Base-by-base conservation (phyloP, 2,888 invertebrate genomes). In the Rhingia rostrata region DNA sequence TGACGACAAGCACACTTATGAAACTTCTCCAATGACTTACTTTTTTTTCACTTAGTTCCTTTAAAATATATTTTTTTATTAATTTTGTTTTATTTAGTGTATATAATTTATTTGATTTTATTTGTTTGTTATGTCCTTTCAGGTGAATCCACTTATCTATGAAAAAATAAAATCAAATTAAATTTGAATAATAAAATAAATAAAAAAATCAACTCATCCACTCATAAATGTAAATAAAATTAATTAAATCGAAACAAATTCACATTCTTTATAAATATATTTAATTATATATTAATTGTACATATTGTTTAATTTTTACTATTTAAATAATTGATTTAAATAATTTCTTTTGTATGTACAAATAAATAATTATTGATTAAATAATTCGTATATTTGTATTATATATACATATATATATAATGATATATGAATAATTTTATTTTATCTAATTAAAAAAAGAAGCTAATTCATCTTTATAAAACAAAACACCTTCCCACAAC, bases 61-160 rank as follows among this genome's bases (percentile, higher is more conserved):
- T 53, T 12, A 35, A n/a, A n/a, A 10, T 41, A 43, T 12, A 3
- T 32, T 9, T 10, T 43, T 33, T 22, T 6, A 35, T 7, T 12
- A 14, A 4, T 7, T 35, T 47, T 47, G 33, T 47, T 47, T 10
- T 35, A 10, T 14, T 35, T 35, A 22, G 22, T 83, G 78, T 78
- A 69, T 69, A 74, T 74, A 74, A 70, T 60, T 78, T 82, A 60
- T 70, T 69, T 78, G 12, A 73, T 74, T 73, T 78, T 82, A 63
- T 64, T 72, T 82, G 72, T 75, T 84, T 84, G 84, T 86, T 80
- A 63, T 88, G 86, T 88, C 79, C 77, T 90, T 90, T 66, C 88
- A 90, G 90, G 90, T 89, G 90, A 90, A 90, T 90, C 90, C 85
- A 90, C 90, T 88, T 90, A 90, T 88, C 89, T 90, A 87, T 90